These are phyloP conservation scores for Lonchura striata DNA, from an alignment of 2,113 vertebrate species.

Conservation along the genomic window DNA sequence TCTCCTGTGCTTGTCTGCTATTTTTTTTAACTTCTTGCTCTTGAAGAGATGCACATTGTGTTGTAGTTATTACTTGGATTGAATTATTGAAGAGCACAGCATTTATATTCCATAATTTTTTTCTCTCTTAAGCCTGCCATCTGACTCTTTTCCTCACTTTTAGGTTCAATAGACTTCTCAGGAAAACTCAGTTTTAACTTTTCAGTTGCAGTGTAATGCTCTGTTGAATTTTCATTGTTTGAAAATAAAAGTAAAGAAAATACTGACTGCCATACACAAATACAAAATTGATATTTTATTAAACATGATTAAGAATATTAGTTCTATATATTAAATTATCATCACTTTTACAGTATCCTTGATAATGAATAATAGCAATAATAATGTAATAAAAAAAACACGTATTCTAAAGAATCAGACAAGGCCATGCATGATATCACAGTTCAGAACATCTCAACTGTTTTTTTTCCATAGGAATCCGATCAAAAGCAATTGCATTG, in stretches of 20 bases:
- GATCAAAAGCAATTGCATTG: background rate
- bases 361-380: background rate
- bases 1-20: background rate
- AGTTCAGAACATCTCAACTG: background rate
- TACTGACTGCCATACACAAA: background rate
- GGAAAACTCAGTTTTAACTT: background rate
- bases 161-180: background rate
- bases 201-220: background rate
- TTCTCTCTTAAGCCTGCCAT: background rate
- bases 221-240: background rate
- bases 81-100: background rate
- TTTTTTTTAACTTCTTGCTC: background rate
- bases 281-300: background rate
- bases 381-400: rapidly evolving
- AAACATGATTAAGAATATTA: background rate
- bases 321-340: background rate
- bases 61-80: background rate
- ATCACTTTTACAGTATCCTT: background rate
- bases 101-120: background rate
- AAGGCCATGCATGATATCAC: background rate
- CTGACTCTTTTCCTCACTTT: background rate
- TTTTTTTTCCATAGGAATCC: background rate
- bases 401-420: background rate
- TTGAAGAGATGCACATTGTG: background rate
- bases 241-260: background rate